Evolutionary conservation across 2,888 invertebrate genomes (phyloP), one percentile per base, ranked within the genome.

Genomic region (Tetranychus truncatus): DNA sequence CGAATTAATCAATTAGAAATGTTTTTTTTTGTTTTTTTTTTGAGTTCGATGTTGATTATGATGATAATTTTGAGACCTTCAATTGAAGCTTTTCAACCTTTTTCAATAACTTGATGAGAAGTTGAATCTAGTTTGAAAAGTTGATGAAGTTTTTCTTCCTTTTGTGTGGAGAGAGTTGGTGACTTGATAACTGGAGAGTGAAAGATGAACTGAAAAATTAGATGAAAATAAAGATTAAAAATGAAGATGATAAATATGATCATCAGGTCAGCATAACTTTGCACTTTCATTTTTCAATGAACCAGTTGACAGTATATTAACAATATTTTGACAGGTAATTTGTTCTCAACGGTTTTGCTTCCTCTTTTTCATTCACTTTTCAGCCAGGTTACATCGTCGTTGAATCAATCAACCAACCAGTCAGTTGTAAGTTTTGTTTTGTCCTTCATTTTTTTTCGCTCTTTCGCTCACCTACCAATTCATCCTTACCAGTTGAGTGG

Each of bases 281-380:
- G 11, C 9, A 55, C 55, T 55, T 55, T 55, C 55, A 55, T 9
- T 55, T 55, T 55, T 55, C 55, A 55, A 55, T 55, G 55, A 55
- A 55, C 55, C 55, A 55, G 15, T 15, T 55, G 55, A 55, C 55
- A 55, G 55, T 55, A 15, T 55, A 55, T 55, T 55, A 55, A 55
- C 55, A 55, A 55, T 55, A 55, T 55, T 55, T 55, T 55, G 55
- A 55, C 55, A 55, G 55, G 55, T 55, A 55, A 55, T 55, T 55
- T 55, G 55, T 55, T 55, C 34, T 55, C 55, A 55, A 55, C 15
- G 55, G 15, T 55, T 55, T 55, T 55, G 11, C 15, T 55, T 55
- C 55, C 15, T 55, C 6, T 15, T 15, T 55, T 15, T 15, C 55
- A 55, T 55, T 55, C 15, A 55, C 55, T 15, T 9, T 15, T 15